Base-by-base conservation (phyloP, 2,888 invertebrate genomes). In the Heteromyza rotundicornis region DNA sequence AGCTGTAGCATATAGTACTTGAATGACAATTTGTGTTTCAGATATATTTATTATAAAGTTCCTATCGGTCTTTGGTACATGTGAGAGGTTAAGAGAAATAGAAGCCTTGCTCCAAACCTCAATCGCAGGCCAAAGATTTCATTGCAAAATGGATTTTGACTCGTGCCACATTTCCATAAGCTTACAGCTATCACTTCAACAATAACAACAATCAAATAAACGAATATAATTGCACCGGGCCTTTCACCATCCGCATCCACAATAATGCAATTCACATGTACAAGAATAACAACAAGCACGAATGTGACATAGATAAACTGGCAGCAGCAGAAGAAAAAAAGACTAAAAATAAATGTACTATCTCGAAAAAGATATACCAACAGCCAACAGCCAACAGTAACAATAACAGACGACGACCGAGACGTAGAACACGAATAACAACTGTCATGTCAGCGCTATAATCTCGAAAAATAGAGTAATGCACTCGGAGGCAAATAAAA, bases 401-500 rank as follows among this genome's bases (percentile, higher is more conserved):
- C 36, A 23, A 40, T 3, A 14, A 40, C 55, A 40, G n/a, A 27
- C 5, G 27, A 10, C 10, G 27, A 27, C 27, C 5, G 7, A 27
- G 27, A 27, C 10, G 24, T 10, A 24, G 5, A 19, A 55, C 35
- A 27, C 16, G 35, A 27, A 20, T 19, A 14, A 53, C 53, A 55
- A 40, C 35, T 55, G 55, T 23, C 55, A 40, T 40, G 55, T 55
- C 40, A 40, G 55, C 40, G 22, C 36, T 19, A 20, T 47, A 47
- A 47, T 47, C 47, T 19, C 8, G n/a, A n/a, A n/a, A 40, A 23
- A 55, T 55, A 44, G 55, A 55, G 23, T 40, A 55, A 36, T 36
- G 55, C 55, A 55, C 55, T 40, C 40, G 55, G 55, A 55, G 23
- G 40, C 40, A 40, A 40, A 23, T 53, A 35, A 53, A 53, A 53